Conservation (phyloP, 2,888 invertebrate genomes). For the Ectemnius continuus region DNA sequence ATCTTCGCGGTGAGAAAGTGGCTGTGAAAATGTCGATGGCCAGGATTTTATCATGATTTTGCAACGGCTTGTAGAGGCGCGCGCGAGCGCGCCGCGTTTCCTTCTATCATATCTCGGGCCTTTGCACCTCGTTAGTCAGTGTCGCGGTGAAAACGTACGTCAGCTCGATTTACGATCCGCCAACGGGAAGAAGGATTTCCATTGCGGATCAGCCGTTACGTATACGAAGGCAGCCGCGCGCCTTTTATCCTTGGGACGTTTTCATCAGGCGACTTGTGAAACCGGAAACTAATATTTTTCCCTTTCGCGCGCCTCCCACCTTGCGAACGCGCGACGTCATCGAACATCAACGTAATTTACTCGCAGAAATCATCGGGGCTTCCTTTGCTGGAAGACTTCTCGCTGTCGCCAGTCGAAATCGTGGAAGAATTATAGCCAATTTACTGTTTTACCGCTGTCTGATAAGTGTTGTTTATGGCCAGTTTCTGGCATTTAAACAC, state of each 20-base stretch:
- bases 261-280: slow-evolving; percentile 23
- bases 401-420: no score
- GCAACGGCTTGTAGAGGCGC: slow-evolving; percentile 9
- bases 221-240: slow-evolving; percentile 38
- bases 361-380: no score
- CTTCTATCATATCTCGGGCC: slow-evolving; percentile 37
- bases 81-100: no score
- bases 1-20: slow-evolving; percentile 2
- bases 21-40: slow-evolving; percentile 18
- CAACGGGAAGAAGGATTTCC: slow-evolving; percentile 61
- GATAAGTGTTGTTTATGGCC: no score
- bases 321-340: slow-evolving; percentile 18
- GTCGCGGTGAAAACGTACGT: slow-evolving; percentile 53
- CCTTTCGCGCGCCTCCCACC: background rate
- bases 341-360: slow-evolving; percentile 22
- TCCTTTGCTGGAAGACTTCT: no score
- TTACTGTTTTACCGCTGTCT: no score
- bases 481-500: no score
- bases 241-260: slow-evolving; percentile 25
- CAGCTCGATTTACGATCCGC: slow-evolving; percentile 58
- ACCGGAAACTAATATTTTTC: slow-evolving; percentile 37
- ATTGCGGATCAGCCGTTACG: slow-evolving; percentile 40
- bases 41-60: slow-evolving; percentile 29
- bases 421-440: no score
- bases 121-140: slow-evolving; percentile 59